phyloP scores from a whole-genome alignment of 2,797 vertebrate genomes.

The Thalassophryne amazonica region DNA sequence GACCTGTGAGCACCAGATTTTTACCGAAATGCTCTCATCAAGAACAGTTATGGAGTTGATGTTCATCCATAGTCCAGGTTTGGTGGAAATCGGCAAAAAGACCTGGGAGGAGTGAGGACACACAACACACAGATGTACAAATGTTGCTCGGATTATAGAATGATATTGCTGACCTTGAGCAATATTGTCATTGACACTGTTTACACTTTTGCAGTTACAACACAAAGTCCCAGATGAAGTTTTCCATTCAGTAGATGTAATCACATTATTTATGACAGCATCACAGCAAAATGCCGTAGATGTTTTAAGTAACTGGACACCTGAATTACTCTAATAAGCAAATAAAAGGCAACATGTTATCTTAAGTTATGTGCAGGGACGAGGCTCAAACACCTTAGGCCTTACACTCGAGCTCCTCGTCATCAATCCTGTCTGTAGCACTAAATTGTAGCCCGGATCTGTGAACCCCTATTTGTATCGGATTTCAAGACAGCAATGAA shows the following conservation, averaged over 20 bases:
- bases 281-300: constrained; percentile 3
- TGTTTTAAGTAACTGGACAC: constrained; percentile 63
- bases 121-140: no score
- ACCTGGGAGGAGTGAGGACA: no score
- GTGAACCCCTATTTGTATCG: constrained; percentile 69
- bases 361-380: constrained; percentile 61
- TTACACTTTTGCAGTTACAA: no score
- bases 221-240: constrained; percentile 1
- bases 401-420: constrained; percentile 32
- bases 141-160: no score
- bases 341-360: constrained; percentile 61
- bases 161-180: no score
- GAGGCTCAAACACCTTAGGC: constrained; percentile 32
- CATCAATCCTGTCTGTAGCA: constrained; percentile 64
- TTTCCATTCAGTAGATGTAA: not conserved
- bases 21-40: no score
- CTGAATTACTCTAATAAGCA: constrained; percentile 63
- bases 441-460: constrained; percentile 66
- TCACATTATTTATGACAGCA: constrained; percentile 32
- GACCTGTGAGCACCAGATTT: no score
- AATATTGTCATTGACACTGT: no score
- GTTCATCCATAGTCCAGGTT: no score
- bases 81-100: no score
- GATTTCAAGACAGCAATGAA: constrained; percentile 66
- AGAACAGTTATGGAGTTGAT: no score